Evolutionary conservation across 2,797 vertebrate genomes (phyloP).

Genomic region (Anolis apletophallus): DNA sequence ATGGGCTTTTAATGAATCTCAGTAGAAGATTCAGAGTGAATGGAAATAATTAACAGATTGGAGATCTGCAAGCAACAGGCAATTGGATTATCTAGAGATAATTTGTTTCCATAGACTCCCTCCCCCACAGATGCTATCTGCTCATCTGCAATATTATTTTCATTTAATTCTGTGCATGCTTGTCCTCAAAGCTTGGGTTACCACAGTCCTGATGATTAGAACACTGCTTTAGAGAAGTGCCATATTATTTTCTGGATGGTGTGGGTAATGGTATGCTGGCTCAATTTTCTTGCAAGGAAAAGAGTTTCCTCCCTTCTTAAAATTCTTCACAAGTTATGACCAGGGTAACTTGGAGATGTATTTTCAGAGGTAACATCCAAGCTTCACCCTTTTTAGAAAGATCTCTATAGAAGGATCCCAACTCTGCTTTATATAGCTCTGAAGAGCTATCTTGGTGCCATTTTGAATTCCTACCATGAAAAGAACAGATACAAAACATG

Average conservation of each 20-base stretch:
- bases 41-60: conserved; percentile 77
- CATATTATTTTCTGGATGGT: not conserved
- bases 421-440: no score
- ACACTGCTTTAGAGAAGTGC: conserved; percentile 58
- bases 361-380: no score
- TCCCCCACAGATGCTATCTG: conserved; percentile 10
- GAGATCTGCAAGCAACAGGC: conserved; percentile 74
- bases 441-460: no score
- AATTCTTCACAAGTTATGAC: no score
- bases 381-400: no score
- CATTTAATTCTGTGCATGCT: conserved; percentile 71
- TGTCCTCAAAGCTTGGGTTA: conserved; percentile 68
- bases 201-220: conserved; percentile 62
- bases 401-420: no score
- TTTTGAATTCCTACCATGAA: no score
- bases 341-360: no score
- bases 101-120: conserved; percentile 72
- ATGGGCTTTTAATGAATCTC: conserved; percentile 67
- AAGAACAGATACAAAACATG: no score
- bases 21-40: conserved; percentile 71
- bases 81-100: conserved; percentile 76
- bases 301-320: no score
- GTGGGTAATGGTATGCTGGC: no score
- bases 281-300: no score
- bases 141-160: conserved; percentile 69